Evolutionary conservation across 2,113 vertebrate genomes (phyloP).

Genomic region (Otis tarda): DNA sequence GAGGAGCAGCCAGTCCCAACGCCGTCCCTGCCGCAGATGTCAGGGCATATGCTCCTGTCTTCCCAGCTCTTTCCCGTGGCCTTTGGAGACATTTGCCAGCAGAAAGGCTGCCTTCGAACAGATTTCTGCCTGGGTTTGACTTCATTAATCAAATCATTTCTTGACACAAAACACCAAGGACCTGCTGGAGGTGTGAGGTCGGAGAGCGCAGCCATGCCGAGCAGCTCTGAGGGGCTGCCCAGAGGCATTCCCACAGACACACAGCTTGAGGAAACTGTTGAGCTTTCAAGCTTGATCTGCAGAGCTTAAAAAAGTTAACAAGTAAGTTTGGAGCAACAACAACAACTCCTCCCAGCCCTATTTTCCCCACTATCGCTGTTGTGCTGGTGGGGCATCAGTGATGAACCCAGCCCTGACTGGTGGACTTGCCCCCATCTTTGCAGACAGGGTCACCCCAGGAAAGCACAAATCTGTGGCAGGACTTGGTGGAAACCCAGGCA

Average conservation of each 20-base stretch:
- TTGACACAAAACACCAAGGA: background rate
- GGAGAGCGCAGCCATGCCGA: accelerated
- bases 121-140: constrained; percentile 11
- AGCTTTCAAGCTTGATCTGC: background rate
- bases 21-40: background rate
- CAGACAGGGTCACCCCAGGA: background rate
- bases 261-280: background rate
- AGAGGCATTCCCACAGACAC: background rate
- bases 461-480: background rate
- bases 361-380: background rate
- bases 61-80: background rate
- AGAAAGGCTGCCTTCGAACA: background rate
- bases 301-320: background rate
- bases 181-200: background rate
- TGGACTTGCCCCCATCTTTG: background rate
- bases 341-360: background rate
- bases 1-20: background rate
- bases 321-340: background rate
- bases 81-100: background rate
- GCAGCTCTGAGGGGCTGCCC: background rate
- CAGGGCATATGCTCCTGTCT: constrained; percentile 2
- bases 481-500: background rate
- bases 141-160: constrained; percentile 49
- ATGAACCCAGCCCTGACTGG: background rate
- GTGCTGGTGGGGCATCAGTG: background rate